phyloP scores from a whole-genome alignment of 2,113 vertebrate genomes.

The Podiceps cristatus region DNA sequence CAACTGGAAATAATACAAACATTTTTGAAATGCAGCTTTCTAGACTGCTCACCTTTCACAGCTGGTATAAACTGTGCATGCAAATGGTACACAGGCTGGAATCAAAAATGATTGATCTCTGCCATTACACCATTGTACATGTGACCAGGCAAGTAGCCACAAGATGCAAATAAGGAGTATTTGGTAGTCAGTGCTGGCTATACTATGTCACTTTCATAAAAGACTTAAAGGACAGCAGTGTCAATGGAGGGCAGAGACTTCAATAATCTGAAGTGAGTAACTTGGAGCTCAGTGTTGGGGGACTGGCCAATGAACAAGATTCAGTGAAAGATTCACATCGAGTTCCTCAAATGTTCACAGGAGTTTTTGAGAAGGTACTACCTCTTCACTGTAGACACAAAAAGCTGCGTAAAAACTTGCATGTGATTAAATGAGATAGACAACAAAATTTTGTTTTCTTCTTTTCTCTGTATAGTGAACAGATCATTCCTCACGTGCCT shows the following conservation, averaged over 20 bases:
- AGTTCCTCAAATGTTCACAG: not conserved
- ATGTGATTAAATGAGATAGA: not conserved
- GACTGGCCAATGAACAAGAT: not conserved
- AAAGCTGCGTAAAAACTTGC: not conserved
- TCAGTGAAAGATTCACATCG: not conserved
- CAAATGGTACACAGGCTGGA: not conserved
- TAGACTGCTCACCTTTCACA: not conserved
- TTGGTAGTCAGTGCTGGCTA: not conserved
- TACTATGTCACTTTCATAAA: not conserved
- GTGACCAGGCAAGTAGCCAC: not conserved
- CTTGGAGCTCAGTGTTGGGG: not conserved
- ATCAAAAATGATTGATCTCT: not conserved
- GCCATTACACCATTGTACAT: not conserved
- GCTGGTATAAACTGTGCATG: not conserved
- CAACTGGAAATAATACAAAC: not conserved
- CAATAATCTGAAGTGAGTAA: not conserved
- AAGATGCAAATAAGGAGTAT: not conserved
- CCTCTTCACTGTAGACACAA: not conserved
- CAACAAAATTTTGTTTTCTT: not conserved
- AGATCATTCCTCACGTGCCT: not conserved
- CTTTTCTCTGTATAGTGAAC: not conserved
- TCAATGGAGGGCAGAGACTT: not conserved
- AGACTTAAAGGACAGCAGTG: not conserved
- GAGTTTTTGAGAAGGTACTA: not conserved
- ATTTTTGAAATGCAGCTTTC: not conserved